Evolutionary conservation across 2,113 vertebrate genomes (phyloP).

Genomic region (Phoenicopterus ruber): DNA sequence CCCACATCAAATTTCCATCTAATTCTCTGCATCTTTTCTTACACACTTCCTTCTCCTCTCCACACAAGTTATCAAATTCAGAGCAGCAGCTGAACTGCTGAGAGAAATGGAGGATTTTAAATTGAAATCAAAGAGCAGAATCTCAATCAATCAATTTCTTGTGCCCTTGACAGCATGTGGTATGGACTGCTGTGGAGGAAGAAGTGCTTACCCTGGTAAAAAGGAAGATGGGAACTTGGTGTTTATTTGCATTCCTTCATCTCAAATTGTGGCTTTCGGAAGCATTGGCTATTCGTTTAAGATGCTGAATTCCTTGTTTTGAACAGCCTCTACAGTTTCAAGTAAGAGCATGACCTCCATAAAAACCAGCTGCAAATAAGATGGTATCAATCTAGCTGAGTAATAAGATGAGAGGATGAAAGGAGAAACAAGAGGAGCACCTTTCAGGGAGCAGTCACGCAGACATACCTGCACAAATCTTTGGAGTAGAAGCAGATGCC

Average conservation of each 20-base stretch:
- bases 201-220: neutral
- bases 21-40: neutral
- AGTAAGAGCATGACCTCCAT: neutral
- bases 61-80: neutral
- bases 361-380: neutral
- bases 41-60: neutral
- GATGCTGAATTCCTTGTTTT: neutral
- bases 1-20: neutral
- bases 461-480: neutral
- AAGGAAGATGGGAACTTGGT: neutral
- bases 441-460: neutral
- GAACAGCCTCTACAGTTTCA: neutral
- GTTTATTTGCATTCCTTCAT: constrained; percentile 10
- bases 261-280: neutral
- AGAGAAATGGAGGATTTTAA: neutral
- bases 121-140: constrained; percentile 21
- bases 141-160: neutral
- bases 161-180: neutral
- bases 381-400: neutral
- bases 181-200: neutral
- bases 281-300: neutral
- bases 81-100: neutral
- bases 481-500: neutral
- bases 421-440: neutral
- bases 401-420: neutral